phyloP scores from a whole-genome alignment of 2,888 invertebrate genomes.

The Himalopsyche tibetana region DNA sequence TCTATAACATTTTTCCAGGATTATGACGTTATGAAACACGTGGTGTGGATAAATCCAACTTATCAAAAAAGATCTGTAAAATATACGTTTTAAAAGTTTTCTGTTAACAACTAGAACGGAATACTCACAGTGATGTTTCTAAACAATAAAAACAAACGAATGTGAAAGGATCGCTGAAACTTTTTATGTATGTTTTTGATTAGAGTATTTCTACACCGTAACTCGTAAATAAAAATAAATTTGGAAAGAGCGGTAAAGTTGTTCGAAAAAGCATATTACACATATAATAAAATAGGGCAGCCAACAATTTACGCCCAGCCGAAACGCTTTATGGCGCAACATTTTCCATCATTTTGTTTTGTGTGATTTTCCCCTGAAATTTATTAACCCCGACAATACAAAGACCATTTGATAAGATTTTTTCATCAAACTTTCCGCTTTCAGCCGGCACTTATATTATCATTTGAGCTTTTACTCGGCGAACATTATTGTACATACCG shows the following conservation, averaged over 20 bases:
- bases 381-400: constrained; percentile 16
- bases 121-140: neutral
- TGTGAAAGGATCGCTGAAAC: neutral
- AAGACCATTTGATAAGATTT: constrained; percentile 21
- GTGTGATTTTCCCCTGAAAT: constrained; percentile 28
- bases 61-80: no score
- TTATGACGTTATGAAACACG: no score
- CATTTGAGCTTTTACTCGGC: neutral
- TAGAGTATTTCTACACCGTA: constrained; percentile 22
- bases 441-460: neutral
- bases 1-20: no score
- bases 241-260: constrained; percentile 16
- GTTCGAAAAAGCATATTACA: constrained; percentile 30
- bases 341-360: constrained; percentile 34
- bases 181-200: constrained; percentile 30
- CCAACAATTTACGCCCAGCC: neutral
- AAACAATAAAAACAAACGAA: constrained; percentile 10
- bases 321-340: constrained; percentile 11
- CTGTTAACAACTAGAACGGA: no score
- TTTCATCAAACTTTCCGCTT: constrained; percentile 21
- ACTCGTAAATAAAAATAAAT: constrained; percentile 21
- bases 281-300: constrained; percentile 5
- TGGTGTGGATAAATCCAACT: no score
- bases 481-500: neutral
- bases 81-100: no score